These are phyloP conservation scores for Solen grandis DNA, from an alignment of 1,140 invertebrate genomes.

Conservation along the genomic window DNA sequence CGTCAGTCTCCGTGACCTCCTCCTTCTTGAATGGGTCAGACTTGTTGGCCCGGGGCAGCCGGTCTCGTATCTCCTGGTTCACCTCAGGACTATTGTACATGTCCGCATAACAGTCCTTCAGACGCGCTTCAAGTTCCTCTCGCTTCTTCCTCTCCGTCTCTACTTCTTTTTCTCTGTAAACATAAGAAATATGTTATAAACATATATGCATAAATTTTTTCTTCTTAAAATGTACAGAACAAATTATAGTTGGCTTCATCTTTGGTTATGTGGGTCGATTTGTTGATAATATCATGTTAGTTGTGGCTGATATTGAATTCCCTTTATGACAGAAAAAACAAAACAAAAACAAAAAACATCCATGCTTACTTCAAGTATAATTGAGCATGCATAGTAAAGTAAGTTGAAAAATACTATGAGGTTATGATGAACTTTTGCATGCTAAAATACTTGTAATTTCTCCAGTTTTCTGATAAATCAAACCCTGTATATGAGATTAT, in stretches of 20 bases:
- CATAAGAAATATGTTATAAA: too few relatives aligned
- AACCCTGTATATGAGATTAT: too few relatives aligned
- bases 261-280: neutral
- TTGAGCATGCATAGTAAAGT: too few relatives aligned
- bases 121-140: conserved; percentile 46
- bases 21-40: conserved; percentile 54
- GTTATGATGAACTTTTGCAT: too few relatives aligned
- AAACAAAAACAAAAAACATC: too few relatives aligned
- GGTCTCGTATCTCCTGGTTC: conserved; percentile 57
- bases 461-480: too few relatives aligned
- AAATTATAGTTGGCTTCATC: conserved; percentile 12
- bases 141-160: conserved; percentile 48
- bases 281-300: neutral
- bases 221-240: neutral
- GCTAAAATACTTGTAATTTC: too few relatives aligned
- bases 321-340: too few relatives aligned
- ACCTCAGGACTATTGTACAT: conserved; percentile 51
- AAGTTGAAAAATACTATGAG: too few relatives aligned
- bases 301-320: too few relatives aligned
- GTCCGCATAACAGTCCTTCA: conserved; percentile 43
- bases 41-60: conserved; percentile 57
- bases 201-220: neutral
- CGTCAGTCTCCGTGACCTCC: conserved; percentile 30
- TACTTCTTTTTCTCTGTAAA: conserved; percentile 53
- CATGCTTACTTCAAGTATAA: too few relatives aligned